Base-by-base conservation (phyloP, 2,888 invertebrate genomes). In the Exephanes ischioxanthus region DNA sequence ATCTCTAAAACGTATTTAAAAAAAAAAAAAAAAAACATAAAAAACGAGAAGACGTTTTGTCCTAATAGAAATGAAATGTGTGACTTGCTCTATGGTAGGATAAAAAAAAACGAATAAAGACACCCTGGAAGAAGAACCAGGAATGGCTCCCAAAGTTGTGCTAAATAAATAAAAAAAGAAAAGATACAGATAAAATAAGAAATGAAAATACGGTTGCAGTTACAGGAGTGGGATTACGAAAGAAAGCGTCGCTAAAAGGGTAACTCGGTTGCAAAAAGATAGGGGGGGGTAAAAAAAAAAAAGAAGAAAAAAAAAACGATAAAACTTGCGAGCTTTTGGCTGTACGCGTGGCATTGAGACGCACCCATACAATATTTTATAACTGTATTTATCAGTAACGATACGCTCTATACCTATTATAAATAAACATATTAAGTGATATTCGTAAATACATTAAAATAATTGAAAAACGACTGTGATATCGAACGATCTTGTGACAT, bases 401-500 rank as follows among this genome's bases (percentile, higher is more conserved):
- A 90, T 90, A 91, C 90, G 90, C 90, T 93, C 91, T 92, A 92
- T 91, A 84, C 85, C 75, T 93, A 92, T 88, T 90, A 91, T 90
- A 90, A 90, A 90, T 90, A 90, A 87, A 91, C 90, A 89, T 90
- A 91, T 89, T 91, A 92, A 91, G 91, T 93, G 92, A 92, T 93
- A 92, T 91, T 91, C 89, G 82, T 88, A 85, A 87, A 85, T 91
- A 92, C 92, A 92, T 90, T 92, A 91, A 90, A 89, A 88, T 90
- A 90, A 90, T 88, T 90, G 88, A 92, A 92, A 93, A 93, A 93
- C 93, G 93, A 94, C 94, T 94, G 94, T 94, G 94, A 94, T 94
- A 94, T 93, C 92, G 91, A 94, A 93, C 94, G 94, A 94, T 94
- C 94, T 94, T 93, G 93, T 90, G 92, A 93, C 94, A 94, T 93